Percentiles rank a stretch among this genome's conserved stretches.
These are phyloP conservation scores for Strongylocentrotus purpuratus DNA, from an alignment of 35 echinoderm and acorn worm genomes.

Conservation along the genomic window DNA sequence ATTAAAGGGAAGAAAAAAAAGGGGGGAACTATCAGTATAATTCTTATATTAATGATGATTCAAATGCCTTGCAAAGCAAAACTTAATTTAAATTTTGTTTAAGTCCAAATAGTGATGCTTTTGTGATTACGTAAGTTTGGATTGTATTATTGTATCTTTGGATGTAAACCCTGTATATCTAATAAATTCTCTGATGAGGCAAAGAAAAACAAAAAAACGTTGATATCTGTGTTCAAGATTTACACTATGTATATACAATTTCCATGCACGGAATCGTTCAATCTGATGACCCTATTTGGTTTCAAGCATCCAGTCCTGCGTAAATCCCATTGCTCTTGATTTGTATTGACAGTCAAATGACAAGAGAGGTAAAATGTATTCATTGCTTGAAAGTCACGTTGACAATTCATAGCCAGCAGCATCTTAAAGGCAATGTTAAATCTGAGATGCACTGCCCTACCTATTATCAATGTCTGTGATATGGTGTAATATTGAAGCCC, in stretches of 20 bases:
- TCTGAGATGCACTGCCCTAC: neutral
- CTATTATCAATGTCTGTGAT: neutral
- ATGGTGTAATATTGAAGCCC: too few relatives aligned
- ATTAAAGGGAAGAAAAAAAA: too few relatives aligned
- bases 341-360: neutral
- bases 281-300: neutral
- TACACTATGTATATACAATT: neutral
- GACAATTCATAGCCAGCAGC: neutral
- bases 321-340: neutral
- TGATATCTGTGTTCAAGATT: neutral
- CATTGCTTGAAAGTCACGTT: too few relatives aligned
- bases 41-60: too few relatives aligned
- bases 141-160: too few relatives aligned
- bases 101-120: too few relatives aligned
- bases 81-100: too few relatives aligned
- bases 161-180: too few relatives aligned
- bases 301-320: neutral
- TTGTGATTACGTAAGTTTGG: too few relatives aligned
- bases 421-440: neutral
- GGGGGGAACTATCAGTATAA: too few relatives aligned
- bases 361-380: neutral
- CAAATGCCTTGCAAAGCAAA: too few relatives aligned
- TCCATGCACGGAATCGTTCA: neutral
- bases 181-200: too few relatives aligned
- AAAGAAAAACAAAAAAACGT: neutral